phyloP scores from a whole-genome alignment of 2,888 invertebrate genomes.

The Synanthedon andrenaeformis region DNA sequence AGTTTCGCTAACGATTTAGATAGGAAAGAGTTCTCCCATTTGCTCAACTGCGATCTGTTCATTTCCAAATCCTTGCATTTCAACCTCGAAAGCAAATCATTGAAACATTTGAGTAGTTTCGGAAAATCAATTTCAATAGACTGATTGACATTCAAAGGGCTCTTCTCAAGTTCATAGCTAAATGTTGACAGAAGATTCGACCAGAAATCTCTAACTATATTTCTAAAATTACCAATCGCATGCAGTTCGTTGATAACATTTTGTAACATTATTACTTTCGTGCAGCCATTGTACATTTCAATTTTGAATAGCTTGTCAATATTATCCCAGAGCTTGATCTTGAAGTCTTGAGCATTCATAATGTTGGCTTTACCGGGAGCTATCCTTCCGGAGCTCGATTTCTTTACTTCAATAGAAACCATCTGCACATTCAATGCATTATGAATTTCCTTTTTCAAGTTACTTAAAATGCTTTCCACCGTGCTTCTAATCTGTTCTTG shows the following conservation, averaged over 20 bases:
- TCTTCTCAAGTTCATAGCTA: constrained; percentile 64
- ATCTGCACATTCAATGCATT: constrained; percentile 63
- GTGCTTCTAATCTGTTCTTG: constrained; percentile 65
- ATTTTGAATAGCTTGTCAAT: constrained; percentile 87
- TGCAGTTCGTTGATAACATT: constrained; percentile 62
- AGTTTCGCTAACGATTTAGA: constrained; percentile 85
- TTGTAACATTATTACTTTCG: constrained; percentile 73
- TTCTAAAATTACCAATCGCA: constrained; percentile 61
- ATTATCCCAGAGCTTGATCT: constrained; percentile 84
- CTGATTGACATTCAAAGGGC: constrained; percentile 75
- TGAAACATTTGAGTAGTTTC: constrained; percentile 83
- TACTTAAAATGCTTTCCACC: constrained; percentile 61
- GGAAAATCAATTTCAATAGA: constrained; percentile 90
- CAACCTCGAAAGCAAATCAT: constrained; percentile 79
- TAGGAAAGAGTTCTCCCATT: constrained; percentile 87
- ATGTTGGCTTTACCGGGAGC: constrained; percentile 66
- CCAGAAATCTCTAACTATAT: constrained; percentile 72
- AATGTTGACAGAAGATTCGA: constrained; percentile 54
- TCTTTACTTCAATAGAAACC: constrained; percentile 53
- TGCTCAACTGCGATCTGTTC: constrained; percentile 70
- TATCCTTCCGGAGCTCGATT: constrained; percentile 46
- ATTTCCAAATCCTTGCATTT: constrained; percentile 72
- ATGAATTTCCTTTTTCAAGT: constrained; percentile 62
- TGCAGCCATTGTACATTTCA: constrained; percentile 77
- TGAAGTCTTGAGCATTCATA: constrained; percentile 66